phyloP scores from a whole-genome alignment of 2,888 invertebrate species.

The Napeogenes sylphis region DNA sequence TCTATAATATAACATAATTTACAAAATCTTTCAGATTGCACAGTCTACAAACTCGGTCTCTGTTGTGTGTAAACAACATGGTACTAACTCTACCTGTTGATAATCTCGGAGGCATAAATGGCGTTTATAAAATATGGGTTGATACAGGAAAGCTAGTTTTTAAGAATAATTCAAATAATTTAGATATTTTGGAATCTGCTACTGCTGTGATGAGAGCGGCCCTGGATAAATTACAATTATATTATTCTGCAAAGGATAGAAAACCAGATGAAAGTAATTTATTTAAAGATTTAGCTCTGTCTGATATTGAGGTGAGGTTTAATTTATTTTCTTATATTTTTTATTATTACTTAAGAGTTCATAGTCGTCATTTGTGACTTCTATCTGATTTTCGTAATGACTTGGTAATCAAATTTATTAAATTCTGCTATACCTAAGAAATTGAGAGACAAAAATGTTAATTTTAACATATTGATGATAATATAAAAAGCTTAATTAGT shows the following conservation, averaged over 20 bases:
- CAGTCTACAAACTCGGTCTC: slow-evolving; percentile 79
- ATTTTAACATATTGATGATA: too few species aligned
- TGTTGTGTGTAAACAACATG: slow-evolving; percentile 84
- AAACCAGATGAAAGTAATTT: slow-evolving; percentile 53
- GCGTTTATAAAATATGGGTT: slow-evolving; percentile 81
- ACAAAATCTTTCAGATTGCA: slow-evolving; percentile 58
- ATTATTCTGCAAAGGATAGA: slow-evolving; percentile 41
- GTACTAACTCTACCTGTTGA: slow-evolving; percentile 79
- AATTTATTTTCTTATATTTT: slow-evolving; percentile 2
- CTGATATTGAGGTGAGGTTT: slow-evolving; percentile 74
- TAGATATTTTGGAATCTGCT: slow-evolving; percentile 80
- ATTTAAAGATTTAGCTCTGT: slow-evolving; percentile 75
- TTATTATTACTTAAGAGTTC: background rate
- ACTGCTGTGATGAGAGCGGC: slow-evolving; percentile 87
- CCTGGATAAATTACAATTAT: slow-evolving; percentile 80
- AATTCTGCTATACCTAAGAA: too few species aligned
- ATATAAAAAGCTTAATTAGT: too few species aligned
- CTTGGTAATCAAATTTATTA: too few species aligned
- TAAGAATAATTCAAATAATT: slow-evolving; percentile 69
- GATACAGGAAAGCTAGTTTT: slow-evolving; percentile 81
- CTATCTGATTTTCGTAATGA: too few species aligned
- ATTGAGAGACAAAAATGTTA: too few species aligned
- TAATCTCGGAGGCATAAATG: slow-evolving; percentile 80
- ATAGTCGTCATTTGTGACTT: background rate
- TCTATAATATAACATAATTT: too few species aligned